A percentile compares a stretch with the other conserved stretches of the same genome.
phyloP scores from a whole-genome alignment of 2,888 invertebrate genomes.

The Abscondita cerata region DNA sequence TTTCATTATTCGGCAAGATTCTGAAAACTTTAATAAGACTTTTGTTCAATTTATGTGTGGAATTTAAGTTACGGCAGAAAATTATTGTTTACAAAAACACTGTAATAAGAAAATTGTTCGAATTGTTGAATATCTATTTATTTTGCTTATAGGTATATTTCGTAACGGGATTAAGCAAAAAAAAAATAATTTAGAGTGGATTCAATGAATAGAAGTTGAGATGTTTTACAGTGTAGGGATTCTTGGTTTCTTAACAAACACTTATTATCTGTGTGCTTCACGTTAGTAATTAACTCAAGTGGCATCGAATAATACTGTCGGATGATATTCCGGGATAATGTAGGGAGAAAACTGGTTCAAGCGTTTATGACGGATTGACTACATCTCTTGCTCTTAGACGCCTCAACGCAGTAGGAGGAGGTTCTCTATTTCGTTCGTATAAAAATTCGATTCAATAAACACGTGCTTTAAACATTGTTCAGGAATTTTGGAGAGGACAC shows the following conservation, averaged over 20 bases:
- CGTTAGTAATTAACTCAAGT: conserved; percentile 10
- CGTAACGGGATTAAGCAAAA: no score
- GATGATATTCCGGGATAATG: conserved; percentile 10
- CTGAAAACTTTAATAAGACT: no score
- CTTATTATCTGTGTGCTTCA: conserved; percentile 5
- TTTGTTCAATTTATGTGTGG: no score
- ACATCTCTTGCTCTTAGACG: conserved; percentile 5
- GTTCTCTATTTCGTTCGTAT: conserved; percentile 3
- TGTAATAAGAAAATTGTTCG: no score
- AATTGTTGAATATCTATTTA: no score
- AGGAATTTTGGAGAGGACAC: neutral
- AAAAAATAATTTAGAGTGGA: no score
- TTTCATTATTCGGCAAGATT: no score
- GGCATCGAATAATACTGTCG: conserved; percentile 6
- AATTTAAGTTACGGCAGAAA: no score
- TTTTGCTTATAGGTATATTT: no score
- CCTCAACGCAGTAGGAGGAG: conserved; percentile 1
- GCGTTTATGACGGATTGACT: conserved; percentile 9
- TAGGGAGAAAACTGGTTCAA: conserved; percentile 8
- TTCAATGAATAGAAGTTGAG: no score
- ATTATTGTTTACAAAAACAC: no score
- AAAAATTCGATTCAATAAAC: conserved; percentile 11
- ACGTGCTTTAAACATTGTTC: conserved; percentile 10
- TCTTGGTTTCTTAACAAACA: neutral
- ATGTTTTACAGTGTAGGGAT: neutral